A percentile compares a stretch with the other conserved stretches of the same genome.
Conservation (phyloP, 2,888 invertebrate species). For the Harpalus rufipes region DNA sequence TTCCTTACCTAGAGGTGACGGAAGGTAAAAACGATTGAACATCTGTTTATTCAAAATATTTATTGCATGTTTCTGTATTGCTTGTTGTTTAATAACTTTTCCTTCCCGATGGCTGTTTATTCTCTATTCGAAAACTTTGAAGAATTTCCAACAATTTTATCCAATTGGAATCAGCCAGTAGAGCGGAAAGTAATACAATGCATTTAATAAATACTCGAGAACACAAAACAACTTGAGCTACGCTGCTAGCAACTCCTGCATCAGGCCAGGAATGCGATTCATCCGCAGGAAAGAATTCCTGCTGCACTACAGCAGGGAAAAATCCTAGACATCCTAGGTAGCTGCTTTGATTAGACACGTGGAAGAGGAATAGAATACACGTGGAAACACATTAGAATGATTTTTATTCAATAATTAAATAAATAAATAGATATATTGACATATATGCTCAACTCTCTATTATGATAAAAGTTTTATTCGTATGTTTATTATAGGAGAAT, state of each 20-base stretch:
- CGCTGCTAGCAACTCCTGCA: conserved; percentile 29
- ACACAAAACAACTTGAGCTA: conserved; percentile 50
- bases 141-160: conserved; percentile 36
- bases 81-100: not conserved
- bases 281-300: conserved; percentile 2
- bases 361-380: not conserved
- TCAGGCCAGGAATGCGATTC: conserved; percentile 41
- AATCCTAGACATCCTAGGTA: not conserved
- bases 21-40: too few species aligned
- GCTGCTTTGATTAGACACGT: not conserved
- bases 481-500: too few species aligned
- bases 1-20: too few species aligned
- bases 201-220: conserved; percentile 54
- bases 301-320: not conserved
- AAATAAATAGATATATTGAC: not conserved
- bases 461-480: too few species aligned
- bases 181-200: conserved; percentile 59
- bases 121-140: conserved; percentile 2
- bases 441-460: not conserved
- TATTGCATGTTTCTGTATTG: too few species aligned
- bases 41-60: too few species aligned
- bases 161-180: conserved; percentile 35
- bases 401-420: too few species aligned
- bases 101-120: not conserved
- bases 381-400: too few species aligned